Evolutionary conservation across 2,797 vertebrate genomes (phyloP).

Genomic region (Halcyon badia): DNA sequence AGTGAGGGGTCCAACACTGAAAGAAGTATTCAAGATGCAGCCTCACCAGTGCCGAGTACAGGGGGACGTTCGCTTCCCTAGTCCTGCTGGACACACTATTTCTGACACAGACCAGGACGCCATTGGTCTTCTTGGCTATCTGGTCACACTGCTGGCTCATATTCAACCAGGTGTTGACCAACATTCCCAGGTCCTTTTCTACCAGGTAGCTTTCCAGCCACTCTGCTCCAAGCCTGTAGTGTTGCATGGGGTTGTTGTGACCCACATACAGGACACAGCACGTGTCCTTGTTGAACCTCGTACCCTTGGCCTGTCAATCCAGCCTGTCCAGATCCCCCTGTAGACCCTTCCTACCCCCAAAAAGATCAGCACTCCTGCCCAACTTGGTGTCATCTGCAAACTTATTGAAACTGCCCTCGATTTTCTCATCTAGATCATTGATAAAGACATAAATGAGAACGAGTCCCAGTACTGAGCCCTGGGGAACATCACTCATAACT

Average conservation of each 20-base stretch:
- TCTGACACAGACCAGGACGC: too few species aligned
- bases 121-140: too few species aligned
- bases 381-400: background rate
- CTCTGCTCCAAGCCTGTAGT: background rate
- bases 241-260: background rate
- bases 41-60: background rate
- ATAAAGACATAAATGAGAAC: background rate
- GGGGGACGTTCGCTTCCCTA: background rate
- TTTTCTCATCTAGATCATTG: accelerated
- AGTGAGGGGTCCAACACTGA: background rate
- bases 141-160: background rate
- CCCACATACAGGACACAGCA: accelerated
- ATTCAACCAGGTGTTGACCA: background rate
- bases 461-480: background rate
- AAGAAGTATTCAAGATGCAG: background rate
- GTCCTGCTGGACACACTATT: background rate
- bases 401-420: background rate
- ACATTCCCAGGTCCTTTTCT: background rate
- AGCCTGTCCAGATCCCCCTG: background rate
- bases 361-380: background rate
- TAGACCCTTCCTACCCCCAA: background rate
- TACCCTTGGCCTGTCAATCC: accelerated
- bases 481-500: background rate
- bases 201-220: background rate
- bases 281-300: background rate